A percentile compares a stretch with the other conserved stretches of the same genome.
phyloP scores from a whole-genome alignment of 2,113 vertebrate species.

The Malaclemys terrapin region DNA sequence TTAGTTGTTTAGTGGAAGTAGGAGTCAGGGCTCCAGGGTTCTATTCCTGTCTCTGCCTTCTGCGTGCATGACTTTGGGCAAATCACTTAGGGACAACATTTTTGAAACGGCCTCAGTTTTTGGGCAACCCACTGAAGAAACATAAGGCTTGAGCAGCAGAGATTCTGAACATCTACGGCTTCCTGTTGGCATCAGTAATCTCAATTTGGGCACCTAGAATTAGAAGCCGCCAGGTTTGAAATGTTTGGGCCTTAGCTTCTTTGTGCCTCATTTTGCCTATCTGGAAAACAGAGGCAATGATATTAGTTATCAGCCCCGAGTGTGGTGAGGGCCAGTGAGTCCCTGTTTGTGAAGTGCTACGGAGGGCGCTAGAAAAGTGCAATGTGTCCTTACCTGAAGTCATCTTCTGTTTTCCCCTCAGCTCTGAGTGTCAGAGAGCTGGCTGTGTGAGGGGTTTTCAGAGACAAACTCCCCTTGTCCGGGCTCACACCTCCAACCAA shows the following conservation, averaged over 20 bases:
- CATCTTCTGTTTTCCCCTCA: not conserved
- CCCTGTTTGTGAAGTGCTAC: not conserved
- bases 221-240: not conserved
- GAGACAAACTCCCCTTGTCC: not conserved
- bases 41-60: not conserved
- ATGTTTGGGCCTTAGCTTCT: not conserved
- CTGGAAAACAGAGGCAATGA: not conserved
- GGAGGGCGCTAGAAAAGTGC: not conserved
- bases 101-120: not conserved
- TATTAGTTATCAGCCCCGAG: not conserved
- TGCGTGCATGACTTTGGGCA: not conserved
- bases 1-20: not conserved
- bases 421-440: not conserved
- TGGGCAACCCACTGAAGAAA: not conserved
- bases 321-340: not conserved
- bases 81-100: not conserved
- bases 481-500: not conserved
- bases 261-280: not conserved
- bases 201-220: not conserved
- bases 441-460: not conserved
- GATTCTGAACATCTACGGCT: not conserved
- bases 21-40: not conserved
- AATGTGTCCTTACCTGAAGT: not conserved
- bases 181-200: not conserved
- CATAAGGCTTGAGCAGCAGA: not conserved